Base-by-base conservation (phyloP, 2,797 vertebrate genomes). In the Gallinago stenura region DNA sequence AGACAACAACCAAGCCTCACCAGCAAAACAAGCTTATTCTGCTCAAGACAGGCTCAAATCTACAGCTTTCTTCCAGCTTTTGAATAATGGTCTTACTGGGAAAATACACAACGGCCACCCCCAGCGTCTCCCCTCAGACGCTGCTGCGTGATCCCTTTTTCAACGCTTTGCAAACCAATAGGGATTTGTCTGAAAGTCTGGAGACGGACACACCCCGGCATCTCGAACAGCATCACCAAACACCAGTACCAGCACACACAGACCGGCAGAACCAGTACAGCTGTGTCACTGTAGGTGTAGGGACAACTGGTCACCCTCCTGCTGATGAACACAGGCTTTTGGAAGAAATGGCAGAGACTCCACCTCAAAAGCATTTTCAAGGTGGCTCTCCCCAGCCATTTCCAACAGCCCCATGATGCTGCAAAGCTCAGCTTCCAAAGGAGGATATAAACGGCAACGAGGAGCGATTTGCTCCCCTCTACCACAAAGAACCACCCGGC, bases 231-330 rank as follows among this genome's bases (percentile, higher is more conserved):
- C 21, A 2, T 8, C 4, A 43, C 39, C 69, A 10, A 43, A 12
- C 2, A 0, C 33, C 39, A 2, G 2, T 15, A 10, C 8, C 3
- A 41, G 56, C 33, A 5, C 57, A 4, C 57, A 8, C 3, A 5
- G 53, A 31, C 2, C 2, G 25, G 79, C 69, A 30, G 10, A 7
- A 60, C 14, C 0, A 9, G 21, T 41, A 4, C 50, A 17, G 33
- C 1, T 2, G 31, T 7, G 60, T 13, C 50, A 82, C 78, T 37
- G 22, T 31, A 43, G 4, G 22, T 3, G 60, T 26, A 88, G 77
- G 82, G 83, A 65, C 71, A 16, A 81, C 81, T 54, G 41, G 58
- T 10, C 81, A 35, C 54, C 37, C 41, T 62, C 7, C 0, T 69
- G 66, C 78, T 73, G 85, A 91, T 41, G 88, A 45, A 64, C 72